phyloP scores from a whole-genome alignment of 2,113 vertebrate species.

The Sus scrofa region DNA sequence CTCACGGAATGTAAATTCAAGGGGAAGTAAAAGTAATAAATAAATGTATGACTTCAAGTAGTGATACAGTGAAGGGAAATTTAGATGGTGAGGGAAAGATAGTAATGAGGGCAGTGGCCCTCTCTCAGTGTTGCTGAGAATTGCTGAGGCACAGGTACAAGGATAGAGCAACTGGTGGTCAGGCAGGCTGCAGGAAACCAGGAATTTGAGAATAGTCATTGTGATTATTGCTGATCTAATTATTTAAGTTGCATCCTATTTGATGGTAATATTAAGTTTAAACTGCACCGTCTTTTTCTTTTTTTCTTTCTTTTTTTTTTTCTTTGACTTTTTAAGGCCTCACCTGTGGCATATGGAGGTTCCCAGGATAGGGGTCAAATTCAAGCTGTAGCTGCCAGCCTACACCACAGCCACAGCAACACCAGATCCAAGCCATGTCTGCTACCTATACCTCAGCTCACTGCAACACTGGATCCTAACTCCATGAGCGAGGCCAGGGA shows the following conservation, averaged over 20 bases:
- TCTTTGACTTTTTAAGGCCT: too few relatives aligned
- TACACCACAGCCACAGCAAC: too few relatives aligned
- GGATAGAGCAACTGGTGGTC: neutral
- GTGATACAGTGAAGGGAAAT: neutral
- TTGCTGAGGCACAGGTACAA: neutral
- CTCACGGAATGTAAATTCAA: neutral
- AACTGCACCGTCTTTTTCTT: neutral
- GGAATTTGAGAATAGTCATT: neutral
- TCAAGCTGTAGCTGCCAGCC: too few relatives aligned
- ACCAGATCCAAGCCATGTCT: too few relatives aligned
- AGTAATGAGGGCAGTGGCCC: neutral
- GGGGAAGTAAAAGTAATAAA: neutral
- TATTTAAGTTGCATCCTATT: neutral
- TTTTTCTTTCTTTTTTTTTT: too few relatives aligned
- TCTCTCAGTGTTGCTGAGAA: neutral
- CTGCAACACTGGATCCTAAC: too few relatives aligned
- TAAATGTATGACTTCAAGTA: neutral
- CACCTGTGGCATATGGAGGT: too few relatives aligned
- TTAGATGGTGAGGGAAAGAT: neutral
- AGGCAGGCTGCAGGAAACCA: neutral
- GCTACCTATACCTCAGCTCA: too few relatives aligned
- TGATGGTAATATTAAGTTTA: neutral
- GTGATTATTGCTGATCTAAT: neutral
- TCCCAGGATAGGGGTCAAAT: too few relatives aligned
- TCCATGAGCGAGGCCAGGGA: too few relatives aligned